Evolutionary conservation across 2,797 vertebrate genomes (phyloP).

Genomic region (Coranthus polyacanthus): DNA sequence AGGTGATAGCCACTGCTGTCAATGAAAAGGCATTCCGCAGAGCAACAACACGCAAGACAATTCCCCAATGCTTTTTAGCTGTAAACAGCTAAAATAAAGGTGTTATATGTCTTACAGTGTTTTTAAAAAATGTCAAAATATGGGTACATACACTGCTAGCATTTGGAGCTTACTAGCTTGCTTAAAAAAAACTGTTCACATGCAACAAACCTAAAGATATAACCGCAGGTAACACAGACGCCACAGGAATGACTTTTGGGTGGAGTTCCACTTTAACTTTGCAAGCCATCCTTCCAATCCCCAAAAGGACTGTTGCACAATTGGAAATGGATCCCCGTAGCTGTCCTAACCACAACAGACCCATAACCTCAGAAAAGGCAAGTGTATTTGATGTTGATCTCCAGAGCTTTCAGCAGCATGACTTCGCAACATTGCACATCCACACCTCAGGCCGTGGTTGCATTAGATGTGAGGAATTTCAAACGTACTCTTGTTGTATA

Average conservation of each 20-base stretch:
- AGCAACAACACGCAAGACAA: slow-evolving; percentile 6
- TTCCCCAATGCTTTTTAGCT: neutral
- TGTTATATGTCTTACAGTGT: neutral
- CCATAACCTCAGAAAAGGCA: neutral
- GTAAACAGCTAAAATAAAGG: neutral
- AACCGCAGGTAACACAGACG: neutral
- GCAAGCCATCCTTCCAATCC: slow-evolving; percentile 7
- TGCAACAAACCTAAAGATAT: slow-evolving; percentile 4
- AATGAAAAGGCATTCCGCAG: slow-evolving; percentile 15
- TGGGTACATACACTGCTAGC: neutral
- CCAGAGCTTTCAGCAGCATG: neutral
- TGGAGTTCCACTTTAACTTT: slow-evolving; percentile 6
- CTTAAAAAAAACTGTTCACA: neutral
- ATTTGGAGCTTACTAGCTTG: neutral
- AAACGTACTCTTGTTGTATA: neutral
- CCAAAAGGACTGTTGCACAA: slow-evolving; percentile 2
- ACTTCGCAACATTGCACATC: neutral
- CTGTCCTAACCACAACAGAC: slow-evolving; percentile 7
- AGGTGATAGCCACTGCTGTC: slow-evolving; percentile 24
- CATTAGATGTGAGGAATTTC: neutral
- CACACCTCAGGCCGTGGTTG: neutral
- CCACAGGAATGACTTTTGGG: slow-evolving; percentile 6
- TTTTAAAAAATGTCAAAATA: too few species aligned
- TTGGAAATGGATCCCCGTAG: slow-evolving; percentile 30
- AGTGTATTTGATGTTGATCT: slow-evolving; percentile 13